Percentiles rank a stretch among this genome's conserved stretches.
phyloP scores from a whole-genome alignment of 2,113 vertebrate genomes.

The Rana temporaria region DNA sequence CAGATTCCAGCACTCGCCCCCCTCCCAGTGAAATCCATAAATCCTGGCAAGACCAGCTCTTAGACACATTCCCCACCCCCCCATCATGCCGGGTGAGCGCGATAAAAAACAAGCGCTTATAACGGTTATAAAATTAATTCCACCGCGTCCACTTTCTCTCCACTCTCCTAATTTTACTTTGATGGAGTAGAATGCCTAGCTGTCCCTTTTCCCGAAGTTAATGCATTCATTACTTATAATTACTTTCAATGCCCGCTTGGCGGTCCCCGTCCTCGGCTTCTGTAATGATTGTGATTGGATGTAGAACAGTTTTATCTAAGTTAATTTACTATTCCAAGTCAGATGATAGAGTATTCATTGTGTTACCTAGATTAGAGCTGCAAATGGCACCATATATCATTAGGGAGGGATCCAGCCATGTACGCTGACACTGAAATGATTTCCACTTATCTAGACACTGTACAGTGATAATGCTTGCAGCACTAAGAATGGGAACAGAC shows the following conservation, averaged over 20 bases:
- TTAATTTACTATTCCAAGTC: slow-evolving; percentile 81
- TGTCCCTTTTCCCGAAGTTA: slow-evolving; percentile 64
- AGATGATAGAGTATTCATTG: slow-evolving; percentile 79
- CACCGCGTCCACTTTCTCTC: slow-evolving; percentile 23
- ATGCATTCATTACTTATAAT: slow-evolving; percentile 80
- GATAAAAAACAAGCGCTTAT: slow-evolving; percentile 10
- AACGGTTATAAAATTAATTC: slow-evolving; percentile 16
- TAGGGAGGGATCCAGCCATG: slow-evolving; percentile 62
- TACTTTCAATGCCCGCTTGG: slow-evolving; percentile 69
- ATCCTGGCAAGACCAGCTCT: slow-evolving; percentile 4
- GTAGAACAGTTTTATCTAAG: slow-evolving; percentile 78
- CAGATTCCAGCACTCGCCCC: slow-evolving; percentile 47
- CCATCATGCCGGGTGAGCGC: not conserved
- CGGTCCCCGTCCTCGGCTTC: slow-evolving; percentile 72
- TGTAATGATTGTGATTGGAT: slow-evolving; percentile 77
- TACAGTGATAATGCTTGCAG: slow-evolving; percentile 50
- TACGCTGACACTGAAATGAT: slow-evolving; percentile 66
- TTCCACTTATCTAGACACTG: slow-evolving; percentile 64
- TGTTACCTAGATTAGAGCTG: slow-evolving; percentile 75
- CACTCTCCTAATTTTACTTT: slow-evolving; percentile 66
- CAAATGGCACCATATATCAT: slow-evolving; percentile 79
- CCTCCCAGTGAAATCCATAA: slow-evolving; percentile 28
- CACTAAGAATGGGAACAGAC: not conserved
- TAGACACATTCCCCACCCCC: not conserved
- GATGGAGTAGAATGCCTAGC: slow-evolving; percentile 63